These are phyloP conservation scores for Procambarus virginalis DNA, from an alignment of 1,140 invertebrate species.

Conservation along the genomic window DNA sequence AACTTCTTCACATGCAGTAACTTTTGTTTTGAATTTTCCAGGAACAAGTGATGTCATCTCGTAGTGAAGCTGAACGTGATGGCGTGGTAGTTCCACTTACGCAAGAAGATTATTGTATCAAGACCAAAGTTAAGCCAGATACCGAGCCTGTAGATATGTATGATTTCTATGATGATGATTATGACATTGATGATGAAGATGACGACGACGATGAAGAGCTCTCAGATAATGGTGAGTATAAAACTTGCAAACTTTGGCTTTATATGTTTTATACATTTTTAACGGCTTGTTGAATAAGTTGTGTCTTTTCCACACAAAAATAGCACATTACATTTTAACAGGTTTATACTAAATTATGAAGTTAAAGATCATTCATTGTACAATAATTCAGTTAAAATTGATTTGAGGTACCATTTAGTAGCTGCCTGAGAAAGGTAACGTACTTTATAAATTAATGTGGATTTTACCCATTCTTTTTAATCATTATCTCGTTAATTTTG, in stretches of 20 bases:
- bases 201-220: conserved; percentile 76
- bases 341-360: not conserved
- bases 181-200: conserved; percentile 79
- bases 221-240: conserved; percentile 72
- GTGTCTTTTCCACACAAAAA: too few relatives aligned
- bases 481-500: conserved; percentile 58
- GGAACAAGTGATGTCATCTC: conserved; percentile 96
- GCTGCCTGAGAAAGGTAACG: too few relatives aligned
- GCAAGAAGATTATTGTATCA: conserved; percentile 98
- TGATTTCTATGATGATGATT: conserved; percentile 95
- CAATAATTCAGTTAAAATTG: too few relatives aligned
- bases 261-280: too few relatives aligned
- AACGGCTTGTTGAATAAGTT: too few relatives aligned
- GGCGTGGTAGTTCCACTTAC: conserved; percentile 97
- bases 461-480: not conserved
- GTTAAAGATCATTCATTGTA: not conserved
- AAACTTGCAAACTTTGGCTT: not conserved
- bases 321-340: not conserved
- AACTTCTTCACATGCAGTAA: not conserved
- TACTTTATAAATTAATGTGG: too few relatives aligned
- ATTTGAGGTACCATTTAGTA: too few relatives aligned
- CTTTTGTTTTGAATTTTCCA: conserved; percentile 75
- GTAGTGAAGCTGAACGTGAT: conserved; percentile 95
- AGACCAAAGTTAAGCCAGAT: conserved; percentile 85
- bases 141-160: conserved; percentile 88